phyloP scores from a whole-genome alignment of 2,113 vertebrate genomes.

The Perccottus glenii region DNA sequence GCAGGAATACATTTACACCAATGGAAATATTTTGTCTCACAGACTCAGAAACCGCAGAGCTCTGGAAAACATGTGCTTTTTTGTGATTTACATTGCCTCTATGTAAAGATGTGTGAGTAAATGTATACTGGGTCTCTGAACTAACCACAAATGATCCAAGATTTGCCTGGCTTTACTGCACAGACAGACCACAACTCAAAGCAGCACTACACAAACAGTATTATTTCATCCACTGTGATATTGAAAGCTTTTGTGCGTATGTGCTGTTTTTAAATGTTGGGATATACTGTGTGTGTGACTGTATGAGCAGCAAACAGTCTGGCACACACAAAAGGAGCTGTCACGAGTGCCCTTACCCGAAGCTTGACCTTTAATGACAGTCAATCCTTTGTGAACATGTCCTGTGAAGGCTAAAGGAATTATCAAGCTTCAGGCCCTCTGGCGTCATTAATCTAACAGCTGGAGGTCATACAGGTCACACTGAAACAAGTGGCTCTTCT shows the following conservation, averaged over 20 bases:
- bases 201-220: slow-evolving; percentile 1
- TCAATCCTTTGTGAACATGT: slow-evolving; percentile 64
- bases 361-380: slow-evolving; percentile 66
- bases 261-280: slow-evolving; percentile 7
- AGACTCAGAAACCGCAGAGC: slow-evolving; percentile 26
- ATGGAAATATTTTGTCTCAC: slow-evolving; percentile 20
- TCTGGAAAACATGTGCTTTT: slow-evolving; percentile 42
- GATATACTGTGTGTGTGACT: slow-evolving; percentile 21
- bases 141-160: slow-evolving; percentile 51
- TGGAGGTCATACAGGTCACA: slow-evolving; percentile 49
- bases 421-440: slow-evolving; percentile 49
- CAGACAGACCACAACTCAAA: slow-evolving; percentile 30
- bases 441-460: slow-evolving; percentile 54
- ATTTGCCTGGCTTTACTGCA: slow-evolving; percentile 43
- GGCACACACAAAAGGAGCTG: slow-evolving; percentile 31
- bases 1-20: slow-evolving; percentile 16
- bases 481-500: slow-evolving; percentile 54
- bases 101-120: slow-evolving; percentile 36
- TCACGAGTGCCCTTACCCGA: slow-evolving; percentile 57
- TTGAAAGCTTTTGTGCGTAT: not conserved
- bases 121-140: slow-evolving; percentile 29
- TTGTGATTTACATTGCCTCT: slow-evolving; percentile 35
- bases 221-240: slow-evolving; percentile 3
- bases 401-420: slow-evolving; percentile 63
- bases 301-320: slow-evolving; percentile 32